Evolutionary conservation across 2,888 invertebrate species (phyloP), one percentile per base, ranked within the genome.

Genomic region (Cryptocephalus primarius): DNA sequence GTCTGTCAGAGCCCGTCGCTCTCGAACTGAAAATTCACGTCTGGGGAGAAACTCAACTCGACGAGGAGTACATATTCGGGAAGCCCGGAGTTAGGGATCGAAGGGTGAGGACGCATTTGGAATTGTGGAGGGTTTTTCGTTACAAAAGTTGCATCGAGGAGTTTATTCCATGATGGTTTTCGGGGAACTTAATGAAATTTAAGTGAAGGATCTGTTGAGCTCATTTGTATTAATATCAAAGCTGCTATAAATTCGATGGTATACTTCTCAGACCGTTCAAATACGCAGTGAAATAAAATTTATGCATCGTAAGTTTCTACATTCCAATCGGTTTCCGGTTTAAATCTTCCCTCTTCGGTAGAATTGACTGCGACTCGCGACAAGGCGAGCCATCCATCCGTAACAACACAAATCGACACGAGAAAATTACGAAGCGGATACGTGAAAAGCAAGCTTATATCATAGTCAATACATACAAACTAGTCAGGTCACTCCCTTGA

Each of bases 1-100:
- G 53, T 49, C 56, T 53, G 53, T 52, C 50, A 51, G 60, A 63
- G 63, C 63, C 66, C 61, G 63, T 66, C 64, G 63, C 58, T 59
- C 58, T 60, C 48, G 36, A 60, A 58, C 60, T 59, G 60, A 61
- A 22, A 22, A 61, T 58, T 60, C 36, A 11, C 36, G 36, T 36
- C 36, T 36, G 36, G 36, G 36, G 36, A 36, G 22, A 22, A 22
- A 22, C 22, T 22, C 22, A 22, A 36, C 36, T 36, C 36, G 12
- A 12, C 36, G 12, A 36, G 36, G 12, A n/a, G 36, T 36, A 11
- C 36, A 36, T 22, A 6, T 22, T 22, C 22, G 22, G 22, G 6
- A 6, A 2, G 22, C 2, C 22, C 6, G 22, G 22, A 22, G 22
- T 22, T 22, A 6, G 22, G n/a, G 22, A 6, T 22, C 22, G 22